A percentile compares a stretch with the other conserved stretches of the same genome.
Conservation (phyloP, 2,113 vertebrate species). For the Ginglymostoma cirratum region DNA sequence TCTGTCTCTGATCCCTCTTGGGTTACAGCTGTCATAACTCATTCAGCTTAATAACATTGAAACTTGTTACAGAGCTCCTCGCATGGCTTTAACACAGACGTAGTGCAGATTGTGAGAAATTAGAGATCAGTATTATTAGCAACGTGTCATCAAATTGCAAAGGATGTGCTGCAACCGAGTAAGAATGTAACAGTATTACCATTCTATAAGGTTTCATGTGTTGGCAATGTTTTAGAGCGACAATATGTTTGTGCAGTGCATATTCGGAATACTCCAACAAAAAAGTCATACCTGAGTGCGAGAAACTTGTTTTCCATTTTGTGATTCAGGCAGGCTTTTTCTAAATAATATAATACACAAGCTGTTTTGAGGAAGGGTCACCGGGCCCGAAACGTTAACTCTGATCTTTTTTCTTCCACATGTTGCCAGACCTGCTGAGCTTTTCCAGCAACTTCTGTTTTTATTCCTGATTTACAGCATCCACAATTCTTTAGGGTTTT, state of each 20-base stretch:
- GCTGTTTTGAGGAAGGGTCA: too few species aligned
- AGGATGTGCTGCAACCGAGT: background rate
- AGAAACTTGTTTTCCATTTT: background rate
- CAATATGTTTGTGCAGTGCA: conserved; percentile 1
- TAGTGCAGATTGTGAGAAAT: conserved; percentile 19
- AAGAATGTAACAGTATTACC: conserved; percentile 1
- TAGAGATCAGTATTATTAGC: conserved; percentile 35
- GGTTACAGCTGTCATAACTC: conserved; percentile 67
- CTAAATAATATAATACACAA: too few species aligned
- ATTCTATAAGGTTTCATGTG: background rate
- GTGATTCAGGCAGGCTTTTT: background rate
- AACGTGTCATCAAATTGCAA: background rate
- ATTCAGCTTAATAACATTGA: conserved; percentile 56
- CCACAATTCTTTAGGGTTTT: too few species aligned
- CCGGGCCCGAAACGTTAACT: too few species aligned
- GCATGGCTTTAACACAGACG: conserved; percentile 10
- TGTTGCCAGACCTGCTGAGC: too few species aligned
- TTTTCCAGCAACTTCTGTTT: too few species aligned
- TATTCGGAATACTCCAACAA: background rate
- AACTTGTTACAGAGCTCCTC: conserved; percentile 49
- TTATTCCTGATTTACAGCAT: background rate
- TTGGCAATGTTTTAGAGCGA: too few species aligned
- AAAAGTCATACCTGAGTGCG: background rate
- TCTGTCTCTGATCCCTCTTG: conserved; percentile 63
- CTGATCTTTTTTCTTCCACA: too few species aligned